Evolutionary conservation across 2,888 invertebrate genomes (phyloP), one percentile per base, ranked within the genome.

Genomic region (Diaphora mendica): DNA sequence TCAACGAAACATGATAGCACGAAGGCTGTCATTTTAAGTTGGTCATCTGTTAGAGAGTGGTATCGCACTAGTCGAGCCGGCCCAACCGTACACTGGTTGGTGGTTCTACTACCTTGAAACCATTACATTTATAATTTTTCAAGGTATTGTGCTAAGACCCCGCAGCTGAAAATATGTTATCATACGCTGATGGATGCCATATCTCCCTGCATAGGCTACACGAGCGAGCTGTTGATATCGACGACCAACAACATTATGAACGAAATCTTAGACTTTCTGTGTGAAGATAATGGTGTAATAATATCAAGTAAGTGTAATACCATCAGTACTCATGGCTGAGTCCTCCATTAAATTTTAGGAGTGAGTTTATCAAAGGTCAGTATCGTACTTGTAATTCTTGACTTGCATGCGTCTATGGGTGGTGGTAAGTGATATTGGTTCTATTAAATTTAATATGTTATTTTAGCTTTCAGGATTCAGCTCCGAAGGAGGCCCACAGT

Each of bases 91-190:
- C 39, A n/a, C n/a, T n/a, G n/a, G n/a, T n/a, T n/a, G n/a, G 39
- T 11, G 39, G 11, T 0, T 39, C 39, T 39, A 39, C 2, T 39
- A 39, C 9, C 39, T 39, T 39, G 4, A 44, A 13, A 42, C 4
- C 2, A 44, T 17, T 13, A 51, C 23, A 42, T 42, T 23, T n/a
- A 13, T 65, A 35, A 5, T 30, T 33, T 55, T 17, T 42, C 15
- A 17, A 69, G 69, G 69, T 59, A 59, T 59, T 69, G 69, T 39
- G 69, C 69, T 20, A 69, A 26, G 42, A 39, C 26, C 8, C 59
- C 39, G 26, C 59, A 59, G 59, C 39, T 69, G 23, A 59, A 55
- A 39, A n/a, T 9, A n/a, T 68, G 68, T n/a, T 39, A 23, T 35
- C 35, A n/a, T 5, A 26, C 35, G 15, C 55, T 35, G 7, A 1